Evolutionary conservation across 2,113 vertebrate species (phyloP).

Genomic region (Pelvicachromis taeniatus): DNA sequence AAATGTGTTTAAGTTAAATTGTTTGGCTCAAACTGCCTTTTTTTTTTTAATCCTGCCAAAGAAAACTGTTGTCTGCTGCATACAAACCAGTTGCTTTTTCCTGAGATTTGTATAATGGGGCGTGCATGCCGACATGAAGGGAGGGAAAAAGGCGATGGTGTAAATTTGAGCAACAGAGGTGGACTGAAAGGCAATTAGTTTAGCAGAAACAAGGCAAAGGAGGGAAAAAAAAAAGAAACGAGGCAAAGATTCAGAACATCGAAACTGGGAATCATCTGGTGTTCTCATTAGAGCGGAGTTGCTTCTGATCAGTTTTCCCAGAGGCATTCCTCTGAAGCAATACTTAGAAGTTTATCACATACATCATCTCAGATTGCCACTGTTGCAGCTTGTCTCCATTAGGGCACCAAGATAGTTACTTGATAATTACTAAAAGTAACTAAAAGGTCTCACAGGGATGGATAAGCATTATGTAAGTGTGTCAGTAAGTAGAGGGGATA

Average conservation of each 20-base stretch:
- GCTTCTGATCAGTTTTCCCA: neutral
- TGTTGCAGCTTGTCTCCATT: neutral
- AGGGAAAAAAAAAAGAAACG: neutral
- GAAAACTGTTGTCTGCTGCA: neutral
- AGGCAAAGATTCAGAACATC: neutral
- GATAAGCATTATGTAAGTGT: neutral
- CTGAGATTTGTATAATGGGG: neutral
- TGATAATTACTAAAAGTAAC: neutral
- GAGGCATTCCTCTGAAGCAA: neutral
- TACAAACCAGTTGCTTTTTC: neutral
- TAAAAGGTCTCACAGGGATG: neutral
- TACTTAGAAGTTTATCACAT: neutral
- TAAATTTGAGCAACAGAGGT: neutral
- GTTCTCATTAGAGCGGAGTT: conserved; percentile 15
- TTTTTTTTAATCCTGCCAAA: neutral
- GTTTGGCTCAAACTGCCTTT: neutral
- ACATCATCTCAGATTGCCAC: neutral
- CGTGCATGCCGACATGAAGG: neutral
- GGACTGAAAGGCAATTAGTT: neutral
- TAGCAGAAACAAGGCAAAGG: neutral
- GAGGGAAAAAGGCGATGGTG: neutral
- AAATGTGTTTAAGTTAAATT: neutral
- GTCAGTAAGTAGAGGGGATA: neutral
- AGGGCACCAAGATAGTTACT: neutral
- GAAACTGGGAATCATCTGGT: neutral